phyloP scores from a whole-genome alignment of 1,140 invertebrate species.

The Nasonia giraulti region DNA sequence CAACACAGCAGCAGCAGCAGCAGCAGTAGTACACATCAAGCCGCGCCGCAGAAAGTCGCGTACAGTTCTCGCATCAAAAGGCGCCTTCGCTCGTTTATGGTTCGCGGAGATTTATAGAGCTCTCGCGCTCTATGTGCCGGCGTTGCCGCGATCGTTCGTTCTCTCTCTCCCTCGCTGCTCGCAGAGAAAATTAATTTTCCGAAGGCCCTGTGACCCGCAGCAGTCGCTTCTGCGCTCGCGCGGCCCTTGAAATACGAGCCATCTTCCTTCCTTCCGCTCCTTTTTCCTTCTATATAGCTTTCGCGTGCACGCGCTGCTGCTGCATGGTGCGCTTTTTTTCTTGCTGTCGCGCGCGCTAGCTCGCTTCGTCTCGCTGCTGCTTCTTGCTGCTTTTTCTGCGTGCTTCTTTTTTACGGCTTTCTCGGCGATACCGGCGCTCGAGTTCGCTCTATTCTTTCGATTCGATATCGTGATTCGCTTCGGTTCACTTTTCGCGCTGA shows the following conservation, averaged over 20 bases:
- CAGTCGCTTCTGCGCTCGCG: slow-evolving; percentile 42
- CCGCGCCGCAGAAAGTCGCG: slow-evolving; percentile 63
- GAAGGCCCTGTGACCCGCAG: slow-evolving; percentile 8
- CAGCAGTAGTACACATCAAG: slow-evolving; percentile 36
- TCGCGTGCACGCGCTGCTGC: slow-evolving; percentile 4
- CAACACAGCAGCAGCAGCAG: too few relatives aligned
- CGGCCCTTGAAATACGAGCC: slow-evolving; percentile 56
- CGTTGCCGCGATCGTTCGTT: not conserved
- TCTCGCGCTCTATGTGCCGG: slow-evolving; percentile 46
- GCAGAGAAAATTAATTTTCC: slow-evolving; percentile 48
- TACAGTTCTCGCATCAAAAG: slow-evolving; percentile 70
- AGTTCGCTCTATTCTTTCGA: slow-evolving; percentile 52
- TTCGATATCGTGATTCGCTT: slow-evolving; percentile 55
- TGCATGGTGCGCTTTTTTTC: not conserved
- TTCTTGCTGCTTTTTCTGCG: slow-evolving; percentile 3
- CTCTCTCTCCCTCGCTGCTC: not conserved
- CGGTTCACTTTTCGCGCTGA: slow-evolving; percentile 36
- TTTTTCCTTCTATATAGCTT: not conserved
- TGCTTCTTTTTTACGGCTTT: slow-evolving; percentile 22
- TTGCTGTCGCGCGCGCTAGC: not conserved
- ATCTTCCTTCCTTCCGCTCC: slow-evolving; percentile 39
- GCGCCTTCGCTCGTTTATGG: slow-evolving; percentile 68
- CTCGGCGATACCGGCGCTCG: slow-evolving; percentile 38
- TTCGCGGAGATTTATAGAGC: slow-evolving; percentile 70
- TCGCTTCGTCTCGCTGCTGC: slow-evolving; percentile 53